Evolutionary conservation across 2,888 invertebrate genomes (phyloP).

Genomic region (Alsophila aescularia): DNA sequence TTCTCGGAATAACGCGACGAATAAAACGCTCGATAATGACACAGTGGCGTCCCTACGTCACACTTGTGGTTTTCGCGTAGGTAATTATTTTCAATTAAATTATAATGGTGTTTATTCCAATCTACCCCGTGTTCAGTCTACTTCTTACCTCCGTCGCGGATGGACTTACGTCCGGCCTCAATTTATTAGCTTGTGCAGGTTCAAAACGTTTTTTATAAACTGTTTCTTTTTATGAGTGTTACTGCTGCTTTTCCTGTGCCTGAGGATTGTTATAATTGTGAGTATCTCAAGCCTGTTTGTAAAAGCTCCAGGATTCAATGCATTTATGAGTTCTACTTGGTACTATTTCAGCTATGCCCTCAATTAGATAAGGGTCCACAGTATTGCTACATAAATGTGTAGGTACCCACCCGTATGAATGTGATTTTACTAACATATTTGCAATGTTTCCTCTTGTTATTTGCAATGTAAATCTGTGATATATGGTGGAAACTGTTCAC

Average conservation of each 20-base stretch:
- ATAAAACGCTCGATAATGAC: constrained; percentile 48
- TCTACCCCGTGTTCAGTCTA: constrained; percentile 60
- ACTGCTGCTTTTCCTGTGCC: neutral
- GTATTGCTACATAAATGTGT: constrained; percentile 34
- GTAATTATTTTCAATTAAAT: constrained; percentile 75
- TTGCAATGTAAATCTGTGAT: constrained; percentile 1
- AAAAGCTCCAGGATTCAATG: neutral
- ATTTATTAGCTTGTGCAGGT: constrained; percentile 2
- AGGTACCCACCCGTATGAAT: constrained; percentile 43
- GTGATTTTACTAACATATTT: constrained; percentile 20
- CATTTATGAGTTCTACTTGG: neutral
- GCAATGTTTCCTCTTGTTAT: constrained; percentile 21
- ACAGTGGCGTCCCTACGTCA: constrained; percentile 52
- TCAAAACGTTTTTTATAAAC: constrained; percentile 11
- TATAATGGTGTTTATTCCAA: constrained; percentile 67
- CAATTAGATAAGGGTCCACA: constrained; percentile 29
- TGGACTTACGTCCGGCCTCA: constrained; percentile 19
- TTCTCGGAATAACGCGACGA: constrained; percentile 56
- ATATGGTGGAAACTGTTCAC: constrained; percentile 8
- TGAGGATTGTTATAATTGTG: constrained; percentile 25
- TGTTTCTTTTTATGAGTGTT: constrained; percentile 11
- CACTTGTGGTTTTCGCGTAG: constrained; percentile 65
- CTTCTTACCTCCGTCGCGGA: constrained; percentile 45
- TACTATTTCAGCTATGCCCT: constrained; percentile 37
- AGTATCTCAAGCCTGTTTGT: constrained; percentile 14